A percentile compares a stretch with the other conserved stretches of the same genome.
Evolutionary conservation across 2,113 vertebrate genomes (phyloP).

Genomic region (Illadopsis cleaveri): DNA sequence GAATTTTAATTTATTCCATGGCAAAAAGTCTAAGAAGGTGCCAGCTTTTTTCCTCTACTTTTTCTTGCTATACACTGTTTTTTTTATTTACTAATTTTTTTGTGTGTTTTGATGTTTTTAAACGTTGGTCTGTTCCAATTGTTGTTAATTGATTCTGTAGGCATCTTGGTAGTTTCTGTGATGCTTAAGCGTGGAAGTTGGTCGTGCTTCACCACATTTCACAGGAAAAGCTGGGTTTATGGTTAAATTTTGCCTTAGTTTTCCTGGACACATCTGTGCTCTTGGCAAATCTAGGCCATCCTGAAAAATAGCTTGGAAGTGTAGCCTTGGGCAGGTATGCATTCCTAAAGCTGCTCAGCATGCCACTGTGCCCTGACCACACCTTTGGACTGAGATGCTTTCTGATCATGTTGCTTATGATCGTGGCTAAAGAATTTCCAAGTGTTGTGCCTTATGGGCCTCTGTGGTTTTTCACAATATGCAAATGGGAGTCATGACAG

Average conservation of each 20-base stretch:
- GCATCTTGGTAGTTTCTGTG: background rate
- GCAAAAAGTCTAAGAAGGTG: background rate
- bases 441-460: background rate
- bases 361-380: background rate
- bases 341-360: background rate
- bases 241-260: background rate
- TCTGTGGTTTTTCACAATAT: background rate
- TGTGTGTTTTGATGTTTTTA: background rate
- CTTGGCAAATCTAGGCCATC: background rate
- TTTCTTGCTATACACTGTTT: background rate
- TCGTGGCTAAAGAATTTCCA: background rate
- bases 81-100: background rate
- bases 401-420: background rate
- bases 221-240: background rate
- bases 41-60: fast-evolving
- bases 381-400: background rate
- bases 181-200: background rate
- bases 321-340: background rate
- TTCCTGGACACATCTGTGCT: background rate
- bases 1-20: background rate
- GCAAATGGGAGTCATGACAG: background rate
- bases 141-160: background rate
- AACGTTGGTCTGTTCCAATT: background rate
- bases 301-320: background rate
- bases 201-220: background rate